Conservation (phyloP, 2,888 invertebrate genomes). For the Cryptus armator region DNA sequence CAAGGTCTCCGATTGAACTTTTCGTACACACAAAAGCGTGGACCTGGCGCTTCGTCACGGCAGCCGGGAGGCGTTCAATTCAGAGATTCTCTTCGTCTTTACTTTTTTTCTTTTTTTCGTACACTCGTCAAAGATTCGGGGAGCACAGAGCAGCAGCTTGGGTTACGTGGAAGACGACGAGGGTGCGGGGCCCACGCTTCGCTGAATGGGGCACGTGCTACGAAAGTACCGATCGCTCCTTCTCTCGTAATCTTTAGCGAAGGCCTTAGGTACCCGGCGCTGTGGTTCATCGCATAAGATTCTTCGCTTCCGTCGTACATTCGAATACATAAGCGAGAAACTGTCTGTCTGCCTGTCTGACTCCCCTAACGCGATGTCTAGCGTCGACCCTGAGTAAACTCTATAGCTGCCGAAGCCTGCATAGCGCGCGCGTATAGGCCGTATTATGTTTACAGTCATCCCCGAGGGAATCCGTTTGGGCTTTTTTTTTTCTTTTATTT, state of each 20-base stretch:
- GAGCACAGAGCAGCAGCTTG: slow-evolving; percentile 32
- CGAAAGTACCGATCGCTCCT: slow-evolving; percentile 64
- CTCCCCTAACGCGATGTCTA: slow-evolving; percentile 6
- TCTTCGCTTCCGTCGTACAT: slow-evolving; percentile 40
- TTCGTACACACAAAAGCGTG: slow-evolving; percentile 70
- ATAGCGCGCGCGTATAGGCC: neutral
- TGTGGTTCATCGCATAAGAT: slow-evolving; percentile 22
- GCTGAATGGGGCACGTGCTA: slow-evolving; percentile 83
- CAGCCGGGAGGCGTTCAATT: slow-evolving; percentile 71
- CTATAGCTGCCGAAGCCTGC: slow-evolving; percentile 49
- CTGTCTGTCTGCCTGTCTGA: slow-evolving; percentile 54
- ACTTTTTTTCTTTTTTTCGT: slow-evolving; percentile 29
- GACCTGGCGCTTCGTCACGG: slow-evolving; percentile 77
- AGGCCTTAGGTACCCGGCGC: slow-evolving; percentile 39
- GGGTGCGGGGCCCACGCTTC: slow-evolving; percentile 77
- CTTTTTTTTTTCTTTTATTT: slow-evolving; percentile 36
- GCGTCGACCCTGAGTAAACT: slow-evolving; percentile 58
- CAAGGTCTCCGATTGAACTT: slow-evolving; percentile 54
- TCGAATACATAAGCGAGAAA: slow-evolving; percentile 56
- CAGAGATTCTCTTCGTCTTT: slow-evolving; percentile 35
- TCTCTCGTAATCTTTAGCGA: slow-evolving; percentile 62
- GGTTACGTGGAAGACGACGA: slow-evolving; percentile 75
- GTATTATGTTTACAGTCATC: slow-evolving; percentile 26
- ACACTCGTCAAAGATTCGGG: slow-evolving; percentile 22
- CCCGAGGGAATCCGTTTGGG: slow-evolving; percentile 21